Percentiles rank a stretch among this genome's conserved stretches.
phyloP scores from a whole-genome alignment of 2,888 invertebrate species.

The Timema cristinae region DNA sequence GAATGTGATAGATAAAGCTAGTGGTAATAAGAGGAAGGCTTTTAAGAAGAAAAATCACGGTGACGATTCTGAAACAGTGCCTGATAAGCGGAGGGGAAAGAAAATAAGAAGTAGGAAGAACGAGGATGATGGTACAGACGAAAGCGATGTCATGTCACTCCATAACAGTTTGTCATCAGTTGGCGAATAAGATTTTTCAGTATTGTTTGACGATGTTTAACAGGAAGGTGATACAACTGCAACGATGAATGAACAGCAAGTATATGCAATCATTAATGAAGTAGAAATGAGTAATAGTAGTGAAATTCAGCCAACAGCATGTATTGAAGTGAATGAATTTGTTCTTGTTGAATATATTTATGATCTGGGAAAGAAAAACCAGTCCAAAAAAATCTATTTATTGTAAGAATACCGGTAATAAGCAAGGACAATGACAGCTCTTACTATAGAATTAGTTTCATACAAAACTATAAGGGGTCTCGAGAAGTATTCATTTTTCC shows the following conservation, averaged over 20 bases:
- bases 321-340: slow-evolving; percentile 7
- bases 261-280: background rate
- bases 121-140: background rate
- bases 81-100: background rate
- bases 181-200: slow-evolving; percentile 4
- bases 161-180: slow-evolving; percentile 11
- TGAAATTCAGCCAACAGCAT: background rate
- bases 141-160: background rate
- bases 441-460: background rate
- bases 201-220: slow-evolving; percentile 17
- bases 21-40: background rate
- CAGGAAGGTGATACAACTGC: slow-evolving; percentile 10
- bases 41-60: background rate
- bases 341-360: slow-evolving; percentile 11
- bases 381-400: slow-evolving; percentile 7
- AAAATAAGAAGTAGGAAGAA: slow-evolving; percentile 1
- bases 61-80: too few species aligned
- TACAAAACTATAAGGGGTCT: background rate
- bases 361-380: background rate
- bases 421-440: background rate
- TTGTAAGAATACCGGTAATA: slow-evolving; percentile 1
- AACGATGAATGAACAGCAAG: slow-evolving; percentile 1
- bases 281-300: background rate
- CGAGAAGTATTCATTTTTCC: slow-evolving; percentile 5
- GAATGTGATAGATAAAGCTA: background rate